Conservation (phyloP, 2,888 invertebrate species). For the Drosophila flavopinicola region DNA sequence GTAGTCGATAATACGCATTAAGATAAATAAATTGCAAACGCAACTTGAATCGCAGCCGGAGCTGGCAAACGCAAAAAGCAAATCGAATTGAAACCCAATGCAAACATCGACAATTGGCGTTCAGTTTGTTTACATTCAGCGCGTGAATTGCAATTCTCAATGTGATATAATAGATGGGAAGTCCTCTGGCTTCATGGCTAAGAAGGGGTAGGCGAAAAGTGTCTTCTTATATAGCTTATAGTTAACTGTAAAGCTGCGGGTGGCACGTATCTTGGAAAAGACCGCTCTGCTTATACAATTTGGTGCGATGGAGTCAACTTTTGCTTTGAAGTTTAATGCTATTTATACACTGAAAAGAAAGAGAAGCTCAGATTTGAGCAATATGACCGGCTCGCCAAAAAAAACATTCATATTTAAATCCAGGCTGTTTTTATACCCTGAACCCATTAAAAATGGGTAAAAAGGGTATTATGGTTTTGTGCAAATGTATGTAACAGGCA, state of each 20-base stretch:
- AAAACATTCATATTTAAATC: too few relatives aligned
- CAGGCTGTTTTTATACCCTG: too few relatives aligned
- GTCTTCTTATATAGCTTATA: too few relatives aligned
- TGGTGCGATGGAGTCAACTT: background rate
- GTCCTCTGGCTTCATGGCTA: too few relatives aligned
- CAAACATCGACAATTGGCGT: constrained; percentile 21
- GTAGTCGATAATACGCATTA: background rate
- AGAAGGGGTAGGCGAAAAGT: background rate
- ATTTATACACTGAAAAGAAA: background rate
- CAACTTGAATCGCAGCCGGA: too few relatives aligned
- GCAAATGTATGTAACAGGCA: too few relatives aligned
- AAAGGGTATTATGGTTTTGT: too few relatives aligned
- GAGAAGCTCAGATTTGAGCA: too few relatives aligned
- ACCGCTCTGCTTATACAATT: background rate
- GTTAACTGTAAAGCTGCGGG: background rate
- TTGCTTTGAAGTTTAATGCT: background rate
- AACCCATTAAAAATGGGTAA: too few relatives aligned
- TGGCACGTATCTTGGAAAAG: too few relatives aligned
- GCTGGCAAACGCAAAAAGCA: constrained; percentile 31
- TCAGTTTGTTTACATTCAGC: constrained; percentile 27
- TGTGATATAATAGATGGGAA: background rate
- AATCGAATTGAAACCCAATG: constrained; percentile 12
- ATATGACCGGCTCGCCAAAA: too few relatives aligned
- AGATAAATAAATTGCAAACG: constrained; percentile 31
- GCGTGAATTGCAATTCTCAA: constrained; percentile 2